phyloP scores from a whole-genome alignment of 2,888 invertebrate genomes.

The Mythimna impura region DNA sequence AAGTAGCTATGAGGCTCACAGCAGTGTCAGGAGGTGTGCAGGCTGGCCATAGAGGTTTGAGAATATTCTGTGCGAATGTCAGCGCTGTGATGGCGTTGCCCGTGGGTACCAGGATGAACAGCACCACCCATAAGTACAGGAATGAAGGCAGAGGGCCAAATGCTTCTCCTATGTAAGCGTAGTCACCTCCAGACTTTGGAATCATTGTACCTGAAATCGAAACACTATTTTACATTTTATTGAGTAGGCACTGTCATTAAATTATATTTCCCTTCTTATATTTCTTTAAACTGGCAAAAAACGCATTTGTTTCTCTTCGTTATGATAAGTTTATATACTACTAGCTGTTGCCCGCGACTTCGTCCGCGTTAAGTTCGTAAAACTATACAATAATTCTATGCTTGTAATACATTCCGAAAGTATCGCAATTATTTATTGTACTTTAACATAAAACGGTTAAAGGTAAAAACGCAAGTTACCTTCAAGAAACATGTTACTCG shows the following conservation, averaged over 20 bases:
- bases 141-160: slow-evolving; percentile 97
- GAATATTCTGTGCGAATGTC: slow-evolving; percentile 97
- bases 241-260: slow-evolving; percentile 9
- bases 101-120: slow-evolving; percentile 97
- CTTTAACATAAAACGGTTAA: no score
- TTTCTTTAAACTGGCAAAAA: neutral
- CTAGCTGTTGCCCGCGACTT: no score
- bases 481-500: no score
- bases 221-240: slow-evolving; percentile 34
- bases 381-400: no score
- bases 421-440: no score
- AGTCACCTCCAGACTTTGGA: slow-evolving; percentile 98
- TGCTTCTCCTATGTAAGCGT: slow-evolving; percentile 97
- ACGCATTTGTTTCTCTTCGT: neutral
- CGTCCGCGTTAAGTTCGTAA: no score
- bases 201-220: slow-evolving; percentile 96
- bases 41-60: slow-evolving; percentile 96
- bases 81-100: slow-evolving; percentile 98
- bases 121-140: slow-evolving; percentile 97
- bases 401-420: no score
- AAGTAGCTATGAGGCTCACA: slow-evolving; percentile 96
- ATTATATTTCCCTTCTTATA: neutral
- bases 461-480: no score
- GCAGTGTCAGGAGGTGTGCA: slow-evolving; percentile 96
- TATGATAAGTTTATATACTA: no score